A percentile compares a stretch with the other conserved stretches of the same genome.
Conservation (phyloP, 2,888 invertebrate genomes). For the Bellardia pandia region DNA sequence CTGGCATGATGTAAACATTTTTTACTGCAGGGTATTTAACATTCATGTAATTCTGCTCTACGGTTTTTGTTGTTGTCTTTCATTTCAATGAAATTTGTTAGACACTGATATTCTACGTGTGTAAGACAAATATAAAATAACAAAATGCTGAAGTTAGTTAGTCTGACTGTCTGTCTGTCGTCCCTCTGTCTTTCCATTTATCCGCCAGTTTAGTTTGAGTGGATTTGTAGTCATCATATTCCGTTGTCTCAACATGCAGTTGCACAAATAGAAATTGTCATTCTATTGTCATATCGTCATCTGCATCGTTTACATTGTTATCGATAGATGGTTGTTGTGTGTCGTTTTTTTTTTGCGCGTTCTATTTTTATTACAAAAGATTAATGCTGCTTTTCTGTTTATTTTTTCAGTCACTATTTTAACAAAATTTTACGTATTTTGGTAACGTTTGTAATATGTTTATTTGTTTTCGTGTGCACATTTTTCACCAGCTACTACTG, state of each 20-base stretch:
- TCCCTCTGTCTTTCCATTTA: background rate
- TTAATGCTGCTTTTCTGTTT: constrained; percentile 47
- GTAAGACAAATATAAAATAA: constrained; percentile 47
- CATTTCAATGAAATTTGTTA: constrained; percentile 30
- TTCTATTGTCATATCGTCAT: constrained; percentile 61
- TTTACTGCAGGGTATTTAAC: constrained; percentile 11
- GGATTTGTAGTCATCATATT: constrained; percentile 56
- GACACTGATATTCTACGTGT: constrained; percentile 39
- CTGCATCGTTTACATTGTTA: constrained; percentile 63
- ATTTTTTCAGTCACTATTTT: constrained; percentile 32
- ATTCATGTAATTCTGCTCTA: background rate
- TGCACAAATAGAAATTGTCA: constrained; percentile 61
- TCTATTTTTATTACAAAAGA: constrained; percentile 61
- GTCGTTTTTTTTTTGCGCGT: background rate
- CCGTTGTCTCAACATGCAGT: constrained; percentile 55
- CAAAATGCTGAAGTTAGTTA: constrained; percentile 47
- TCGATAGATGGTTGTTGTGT: constrained; percentile 26
- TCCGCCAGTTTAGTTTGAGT: constrained; percentile 17
- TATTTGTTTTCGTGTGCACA: constrained; percentile 43
- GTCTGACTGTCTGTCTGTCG: constrained; percentile 23
- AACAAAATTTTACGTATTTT: constrained; percentile 58
- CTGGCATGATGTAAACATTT: background rate
- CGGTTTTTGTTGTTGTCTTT: background rate
- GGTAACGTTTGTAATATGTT: constrained; percentile 59
- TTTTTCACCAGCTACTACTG: background rate